Conservation (phyloP, 2,888 invertebrate species). For the Falcaria lacertinaria region DNA sequence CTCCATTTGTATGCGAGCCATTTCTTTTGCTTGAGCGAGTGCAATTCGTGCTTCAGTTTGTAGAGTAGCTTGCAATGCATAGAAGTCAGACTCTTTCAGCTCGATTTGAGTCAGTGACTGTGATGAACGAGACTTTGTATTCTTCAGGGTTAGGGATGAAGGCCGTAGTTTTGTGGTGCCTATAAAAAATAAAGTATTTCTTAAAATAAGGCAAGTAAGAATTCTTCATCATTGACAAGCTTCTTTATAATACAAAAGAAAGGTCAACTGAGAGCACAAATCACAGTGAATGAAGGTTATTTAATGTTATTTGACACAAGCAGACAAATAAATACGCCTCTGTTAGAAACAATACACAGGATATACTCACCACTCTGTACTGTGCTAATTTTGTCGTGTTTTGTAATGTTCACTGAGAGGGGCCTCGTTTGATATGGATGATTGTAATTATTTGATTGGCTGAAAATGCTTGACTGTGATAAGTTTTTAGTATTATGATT, state of each 20-base stretch:
- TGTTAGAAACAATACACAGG: conserved; percentile 26
- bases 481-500: conserved; percentile 58
- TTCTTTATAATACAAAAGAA: background rate
- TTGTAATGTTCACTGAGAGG: conserved; percentile 67
- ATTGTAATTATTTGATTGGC: conserved; percentile 59
- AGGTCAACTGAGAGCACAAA: conserved; percentile 6
- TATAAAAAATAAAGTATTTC: conserved; percentile 27
- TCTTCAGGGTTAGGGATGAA: conserved; percentile 61
- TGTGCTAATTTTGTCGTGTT: conserved; percentile 66
- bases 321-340: conserved; percentile 8
- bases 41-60: conserved; percentile 94
- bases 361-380: conserved; percentile 64
- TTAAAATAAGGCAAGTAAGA: background rate
- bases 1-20: conserved; percentile 95
- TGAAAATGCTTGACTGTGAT: conserved; percentile 64
- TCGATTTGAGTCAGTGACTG: conserved; percentile 70
- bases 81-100: conserved; percentile 86
- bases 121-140: conserved; percentile 68
- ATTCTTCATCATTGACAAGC: background rate
- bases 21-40: conserved; percentile 92
- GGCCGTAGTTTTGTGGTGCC: conserved; percentile 68
- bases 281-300: conserved; percentile 7
- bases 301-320: background rate
- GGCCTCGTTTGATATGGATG: conserved; percentile 75
- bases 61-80: conserved; percentile 88